phyloP scores from a whole-genome alignment of 2,113 vertebrate species.

The Picathartes gymnocephalus region DNA sequence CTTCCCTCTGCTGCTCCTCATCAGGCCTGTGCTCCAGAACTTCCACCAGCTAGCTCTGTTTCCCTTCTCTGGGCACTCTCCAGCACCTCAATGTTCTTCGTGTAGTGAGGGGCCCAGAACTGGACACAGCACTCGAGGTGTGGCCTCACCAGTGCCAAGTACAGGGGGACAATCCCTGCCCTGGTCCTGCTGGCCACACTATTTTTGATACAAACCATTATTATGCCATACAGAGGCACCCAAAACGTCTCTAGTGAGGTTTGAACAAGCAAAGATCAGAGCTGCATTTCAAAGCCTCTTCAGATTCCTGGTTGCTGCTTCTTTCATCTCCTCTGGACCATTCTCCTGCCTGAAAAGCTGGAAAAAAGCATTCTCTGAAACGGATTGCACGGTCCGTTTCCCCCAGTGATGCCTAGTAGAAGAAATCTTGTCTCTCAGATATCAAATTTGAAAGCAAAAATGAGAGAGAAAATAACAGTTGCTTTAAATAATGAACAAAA shows the following conservation, averaged over 20 bases:
- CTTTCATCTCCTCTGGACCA: conserved; percentile 11
- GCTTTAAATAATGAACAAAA: conserved; percentile 53
- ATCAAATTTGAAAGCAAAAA: conserved; percentile 24
- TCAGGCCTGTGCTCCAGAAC: not conserved
- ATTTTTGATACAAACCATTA: not conserved
- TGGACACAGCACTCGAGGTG: not conserved
- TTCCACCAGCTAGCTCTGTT: not conserved
- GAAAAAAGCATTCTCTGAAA: conserved; percentile 30
- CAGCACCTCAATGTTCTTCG: not conserved
- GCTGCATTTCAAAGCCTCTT: conserved; percentile 11
- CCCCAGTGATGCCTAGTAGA: not conserved
- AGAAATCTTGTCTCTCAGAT: conserved; percentile 24
- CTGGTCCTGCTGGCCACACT: not conserved
- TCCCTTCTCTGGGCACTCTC: not conserved
- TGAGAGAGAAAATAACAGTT: conserved; percentile 16
- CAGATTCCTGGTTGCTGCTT: not conserved
- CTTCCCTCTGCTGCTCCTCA: not conserved
- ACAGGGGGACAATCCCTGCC: not conserved
- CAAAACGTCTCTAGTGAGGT: not conserved
- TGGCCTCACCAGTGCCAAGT: rapidly evolving
- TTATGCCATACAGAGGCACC: not conserved
- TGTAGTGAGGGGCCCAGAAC: not conserved
- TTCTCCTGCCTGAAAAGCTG: not conserved
- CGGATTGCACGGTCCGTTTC: not conserved
- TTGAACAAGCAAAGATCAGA: conserved; percentile 12